phyloP scores from a whole-genome alignment of 1,140 invertebrate genomes.

The Samia ricini region DNA sequence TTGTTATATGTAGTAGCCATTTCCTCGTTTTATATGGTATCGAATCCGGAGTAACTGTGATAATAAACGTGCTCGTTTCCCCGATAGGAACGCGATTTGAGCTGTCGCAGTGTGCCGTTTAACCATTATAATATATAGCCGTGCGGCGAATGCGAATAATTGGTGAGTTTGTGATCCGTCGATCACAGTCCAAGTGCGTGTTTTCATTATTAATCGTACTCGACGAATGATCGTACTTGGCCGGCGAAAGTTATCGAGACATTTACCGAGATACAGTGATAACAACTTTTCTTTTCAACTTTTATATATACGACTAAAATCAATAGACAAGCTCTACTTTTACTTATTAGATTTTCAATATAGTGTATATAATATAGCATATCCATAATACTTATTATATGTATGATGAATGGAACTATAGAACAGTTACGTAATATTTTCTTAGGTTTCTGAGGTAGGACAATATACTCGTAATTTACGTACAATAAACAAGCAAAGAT shows the following conservation, averaged over 20 bases:
- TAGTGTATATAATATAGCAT: no score
- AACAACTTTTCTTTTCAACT: not conserved
- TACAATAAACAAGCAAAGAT: no score
- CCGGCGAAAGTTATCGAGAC: not conserved
- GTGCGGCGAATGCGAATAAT: constrained; percentile 1
- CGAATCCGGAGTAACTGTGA: not conserved
- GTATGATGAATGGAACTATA: no score
- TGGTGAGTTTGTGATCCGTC: constrained; percentile 1
- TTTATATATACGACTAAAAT: not conserved
- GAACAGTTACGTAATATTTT: no score
- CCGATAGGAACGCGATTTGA: not conserved
- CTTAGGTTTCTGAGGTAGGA: no score
- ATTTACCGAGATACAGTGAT: not conserved
- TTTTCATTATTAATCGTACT: not conserved
- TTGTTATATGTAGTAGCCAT: not conserved
- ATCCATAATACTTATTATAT: no score
- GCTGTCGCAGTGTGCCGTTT: constrained; percentile 4
- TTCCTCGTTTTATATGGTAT: constrained; percentile 5
- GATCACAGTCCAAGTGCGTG: not conserved
- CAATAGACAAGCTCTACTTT: not conserved
- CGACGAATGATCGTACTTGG: not conserved
- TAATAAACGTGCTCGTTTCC: constrained; percentile 7
- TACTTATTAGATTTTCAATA: no score
- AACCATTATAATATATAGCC: constrained; percentile 1
- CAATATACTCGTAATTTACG: no score